These are phyloP conservation scores for Synanthedon vespiformis DNA, from an alignment of 2,888 invertebrate species.

Conservation along the genomic window DNA sequence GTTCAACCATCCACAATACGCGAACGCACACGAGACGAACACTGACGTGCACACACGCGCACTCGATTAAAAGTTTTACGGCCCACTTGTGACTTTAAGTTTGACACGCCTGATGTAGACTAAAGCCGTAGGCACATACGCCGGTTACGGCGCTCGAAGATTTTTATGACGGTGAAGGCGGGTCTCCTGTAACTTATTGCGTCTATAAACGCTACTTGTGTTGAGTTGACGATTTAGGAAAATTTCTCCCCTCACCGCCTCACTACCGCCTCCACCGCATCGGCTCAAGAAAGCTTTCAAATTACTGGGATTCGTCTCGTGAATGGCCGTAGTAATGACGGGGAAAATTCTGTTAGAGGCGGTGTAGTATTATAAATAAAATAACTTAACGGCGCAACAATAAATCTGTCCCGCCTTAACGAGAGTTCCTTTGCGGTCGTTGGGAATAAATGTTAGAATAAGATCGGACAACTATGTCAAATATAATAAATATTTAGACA, in stretches of 20 bases:
- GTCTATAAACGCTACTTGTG: constrained; percentile 51
- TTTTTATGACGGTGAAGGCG: not conserved
- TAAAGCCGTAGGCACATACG: not conserved
- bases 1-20: too few species aligned
- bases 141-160: not conserved
- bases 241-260: constrained; percentile 29
- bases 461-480: not conserved
- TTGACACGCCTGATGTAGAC: not conserved
- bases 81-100: too few species aligned
- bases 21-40: too few species aligned
- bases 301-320: constrained; percentile 49
- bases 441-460: not conserved
- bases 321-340: constrained; percentile 50
- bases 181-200: constrained; percentile 48
- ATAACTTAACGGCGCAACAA: constrained; percentile 31
- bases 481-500: not conserved
- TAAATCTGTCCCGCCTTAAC: constrained; percentile 15
- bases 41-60: too few species aligned
- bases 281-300: constrained; percentile 45
- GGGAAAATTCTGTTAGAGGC: constrained; percentile 35
- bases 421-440: constrained; percentile 1
- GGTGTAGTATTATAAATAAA: constrained; percentile 36
- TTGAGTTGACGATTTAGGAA: constrained; percentile 56
- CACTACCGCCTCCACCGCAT: constrained; percentile 17
- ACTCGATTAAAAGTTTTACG: too few species aligned